Percentiles rank a stretch among this genome's conserved stretches.
These are phyloP conservation scores for Tonatia bakeri DNA, from an alignment of 2,113 vertebrate genomes.

Conservation along the genomic window DNA sequence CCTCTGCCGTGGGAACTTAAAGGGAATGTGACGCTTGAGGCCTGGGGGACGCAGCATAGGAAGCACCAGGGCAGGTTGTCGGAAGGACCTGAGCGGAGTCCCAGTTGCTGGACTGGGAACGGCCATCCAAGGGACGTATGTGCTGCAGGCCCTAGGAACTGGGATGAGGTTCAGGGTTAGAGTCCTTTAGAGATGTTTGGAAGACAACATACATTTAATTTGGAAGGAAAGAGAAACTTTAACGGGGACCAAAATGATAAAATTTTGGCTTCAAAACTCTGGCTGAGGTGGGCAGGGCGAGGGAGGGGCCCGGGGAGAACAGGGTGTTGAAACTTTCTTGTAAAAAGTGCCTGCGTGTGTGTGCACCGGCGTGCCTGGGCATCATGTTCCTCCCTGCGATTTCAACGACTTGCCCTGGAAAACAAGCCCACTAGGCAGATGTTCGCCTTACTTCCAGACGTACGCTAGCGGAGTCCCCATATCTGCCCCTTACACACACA, in stretches of 20 bases:
- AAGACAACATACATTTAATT: neutral
- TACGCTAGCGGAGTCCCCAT: neutral
- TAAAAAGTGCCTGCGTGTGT: neutral
- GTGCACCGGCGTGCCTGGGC: neutral
- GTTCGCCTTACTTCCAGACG: neutral
- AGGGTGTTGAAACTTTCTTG: neutral
- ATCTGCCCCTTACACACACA: neutral
- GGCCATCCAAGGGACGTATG: neutral
- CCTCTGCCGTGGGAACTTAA: neutral
- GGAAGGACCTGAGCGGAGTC: neutral
- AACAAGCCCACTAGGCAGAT: neutral
- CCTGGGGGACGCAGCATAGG: neutral
- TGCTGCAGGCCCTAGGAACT: accelerated
- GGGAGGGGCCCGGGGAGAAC: neutral
- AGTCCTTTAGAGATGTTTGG: neutral
- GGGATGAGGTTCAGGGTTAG: neutral
- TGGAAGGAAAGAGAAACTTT: neutral
- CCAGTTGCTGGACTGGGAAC: neutral
- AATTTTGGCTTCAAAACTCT: neutral
- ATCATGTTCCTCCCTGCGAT: neutral
- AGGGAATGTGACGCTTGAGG: accelerated
- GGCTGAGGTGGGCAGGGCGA: neutral
- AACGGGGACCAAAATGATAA: neutral
- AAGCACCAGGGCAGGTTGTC: neutral
- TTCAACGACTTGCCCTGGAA: neutral